Evolutionary conservation across 2,113 vertebrate species (phyloP).

Genomic region (Rhea pennata): DNA sequence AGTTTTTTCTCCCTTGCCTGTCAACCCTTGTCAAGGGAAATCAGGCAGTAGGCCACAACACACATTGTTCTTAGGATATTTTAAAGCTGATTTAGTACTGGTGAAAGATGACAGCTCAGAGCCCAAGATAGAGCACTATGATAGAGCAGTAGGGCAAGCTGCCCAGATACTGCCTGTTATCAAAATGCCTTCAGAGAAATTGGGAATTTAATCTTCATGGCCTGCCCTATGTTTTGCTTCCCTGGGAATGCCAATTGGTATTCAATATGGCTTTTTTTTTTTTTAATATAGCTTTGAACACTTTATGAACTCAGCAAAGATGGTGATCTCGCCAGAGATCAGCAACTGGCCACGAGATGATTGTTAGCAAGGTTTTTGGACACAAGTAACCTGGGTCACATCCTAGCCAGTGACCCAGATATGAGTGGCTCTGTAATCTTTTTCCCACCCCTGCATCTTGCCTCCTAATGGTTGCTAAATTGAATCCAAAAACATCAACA

Average conservation of each 20-base stretch:
- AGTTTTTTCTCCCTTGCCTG: background rate
- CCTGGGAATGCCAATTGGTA: background rate
- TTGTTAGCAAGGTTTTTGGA: background rate
- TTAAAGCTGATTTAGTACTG: background rate
- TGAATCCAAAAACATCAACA: background rate
- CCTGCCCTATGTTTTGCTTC: background rate
- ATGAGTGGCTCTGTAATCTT: background rate
- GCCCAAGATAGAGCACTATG: background rate
- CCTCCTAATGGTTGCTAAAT: background rate
- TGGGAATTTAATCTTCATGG: background rate
- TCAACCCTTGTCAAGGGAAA: background rate
- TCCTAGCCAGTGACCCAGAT: background rate
- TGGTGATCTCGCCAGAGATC: accelerated
- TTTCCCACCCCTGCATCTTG: background rate
- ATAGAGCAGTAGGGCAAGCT: background rate
- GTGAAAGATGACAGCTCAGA: background rate
- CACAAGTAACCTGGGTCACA: background rate
- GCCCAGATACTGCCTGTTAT: background rate
- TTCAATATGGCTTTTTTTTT: background rate
- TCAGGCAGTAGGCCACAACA: background rate
- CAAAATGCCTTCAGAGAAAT: background rate
- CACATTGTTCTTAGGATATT: background rate
- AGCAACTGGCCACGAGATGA: accelerated
- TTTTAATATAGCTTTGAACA: background rate
- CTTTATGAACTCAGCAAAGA: background rate